These are phyloP conservation scores for Cecidostiba fungosa DNA, from an alignment of 2,888 invertebrate species.

Conservation along the genomic window DNA sequence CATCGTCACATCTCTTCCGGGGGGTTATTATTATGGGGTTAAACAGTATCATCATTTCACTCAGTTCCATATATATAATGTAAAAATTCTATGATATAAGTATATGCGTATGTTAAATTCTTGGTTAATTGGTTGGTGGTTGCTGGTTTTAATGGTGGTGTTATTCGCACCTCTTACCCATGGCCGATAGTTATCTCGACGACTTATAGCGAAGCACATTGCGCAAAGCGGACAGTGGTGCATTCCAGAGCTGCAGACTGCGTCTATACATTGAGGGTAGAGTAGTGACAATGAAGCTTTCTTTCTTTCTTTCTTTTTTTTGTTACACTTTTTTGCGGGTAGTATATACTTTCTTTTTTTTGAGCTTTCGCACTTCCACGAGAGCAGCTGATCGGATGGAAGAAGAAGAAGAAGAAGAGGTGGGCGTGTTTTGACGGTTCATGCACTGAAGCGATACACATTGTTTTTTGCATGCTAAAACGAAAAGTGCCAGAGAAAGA, in stretches of 20 bases:
- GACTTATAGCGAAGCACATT: constrained; percentile 61
- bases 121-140: constrained; percentile 26
- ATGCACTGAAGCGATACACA: constrained; percentile 76
- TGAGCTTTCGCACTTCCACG: background rate
- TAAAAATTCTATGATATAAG: background rate
- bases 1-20: background rate
- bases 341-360: background rate
- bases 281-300: constrained; percentile 41
- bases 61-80: background rate
- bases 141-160: constrained; percentile 8
- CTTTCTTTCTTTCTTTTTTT: constrained; percentile 4
- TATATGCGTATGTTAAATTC: constrained; percentile 22
- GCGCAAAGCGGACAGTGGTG: constrained; percentile 57
- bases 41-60: constrained; percentile 15
- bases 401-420: constrained; percentile 9
- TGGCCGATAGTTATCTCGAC: constrained; percentile 59
- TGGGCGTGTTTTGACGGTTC: constrained; percentile 68
- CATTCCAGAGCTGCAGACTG: constrained; percentile 58
- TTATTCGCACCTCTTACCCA: constrained; percentile 65
- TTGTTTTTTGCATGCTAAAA: constrained; percentile 71
- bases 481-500: constrained; percentile 60
- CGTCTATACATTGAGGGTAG: constrained; percentile 55
- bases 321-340: background rate
- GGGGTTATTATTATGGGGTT: background rate
- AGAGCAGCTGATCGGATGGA: constrained; percentile 16